These are phyloP conservation scores for Aethina tumida DNA, from an alignment of 1,140 invertebrate genomes.

Conservation along the genomic window DNA sequence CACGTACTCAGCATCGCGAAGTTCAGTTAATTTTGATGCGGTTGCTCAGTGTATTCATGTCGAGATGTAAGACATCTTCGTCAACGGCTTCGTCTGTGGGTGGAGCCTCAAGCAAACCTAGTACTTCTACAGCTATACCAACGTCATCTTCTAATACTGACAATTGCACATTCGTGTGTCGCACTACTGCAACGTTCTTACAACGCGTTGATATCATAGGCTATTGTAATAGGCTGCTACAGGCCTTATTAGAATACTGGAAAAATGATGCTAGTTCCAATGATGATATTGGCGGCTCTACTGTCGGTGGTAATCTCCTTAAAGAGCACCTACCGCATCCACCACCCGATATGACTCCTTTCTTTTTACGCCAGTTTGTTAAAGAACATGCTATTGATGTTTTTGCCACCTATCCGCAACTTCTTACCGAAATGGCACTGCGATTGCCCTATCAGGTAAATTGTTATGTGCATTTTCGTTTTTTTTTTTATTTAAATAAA, in stretches of 20 bases:
- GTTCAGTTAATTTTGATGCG: constrained; percentile 84
- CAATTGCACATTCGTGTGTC: constrained; percentile 58
- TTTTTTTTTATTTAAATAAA: too few relatives aligned
- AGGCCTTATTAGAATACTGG: constrained; percentile 76
- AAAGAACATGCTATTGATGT: constrained; percentile 82
- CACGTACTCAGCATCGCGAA: constrained; percentile 57
- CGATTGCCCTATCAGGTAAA: constrained; percentile 90
- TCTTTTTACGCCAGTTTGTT: constrained; percentile 89
- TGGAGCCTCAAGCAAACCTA: too few relatives aligned
- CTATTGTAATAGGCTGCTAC: constrained; percentile 72
- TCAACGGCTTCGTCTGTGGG: too few relatives aligned
- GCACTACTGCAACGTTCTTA: constrained; percentile 66
- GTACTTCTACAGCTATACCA: constrained; percentile 34
- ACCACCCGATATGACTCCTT: constrained; percentile 89
- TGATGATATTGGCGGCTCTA: constrained; percentile 30
- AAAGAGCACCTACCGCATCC: constrained; percentile 72
- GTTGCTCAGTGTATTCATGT: constrained; percentile 66
- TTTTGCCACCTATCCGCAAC: constrained; percentile 85
- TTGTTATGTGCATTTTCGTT: too few relatives aligned
- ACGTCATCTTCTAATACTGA: constrained; percentile 46
- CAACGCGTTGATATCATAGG: constrained; percentile 69
- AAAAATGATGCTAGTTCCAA: constrained; percentile 33
- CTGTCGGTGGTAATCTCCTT: constrained; percentile 47
- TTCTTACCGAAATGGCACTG: constrained; percentile 91
- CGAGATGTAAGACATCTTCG: constrained; percentile 51